Evolutionary conservation across 2,888 invertebrate genomes (phyloP).

Genomic region (Callyntrura guangdongensis): DNA sequence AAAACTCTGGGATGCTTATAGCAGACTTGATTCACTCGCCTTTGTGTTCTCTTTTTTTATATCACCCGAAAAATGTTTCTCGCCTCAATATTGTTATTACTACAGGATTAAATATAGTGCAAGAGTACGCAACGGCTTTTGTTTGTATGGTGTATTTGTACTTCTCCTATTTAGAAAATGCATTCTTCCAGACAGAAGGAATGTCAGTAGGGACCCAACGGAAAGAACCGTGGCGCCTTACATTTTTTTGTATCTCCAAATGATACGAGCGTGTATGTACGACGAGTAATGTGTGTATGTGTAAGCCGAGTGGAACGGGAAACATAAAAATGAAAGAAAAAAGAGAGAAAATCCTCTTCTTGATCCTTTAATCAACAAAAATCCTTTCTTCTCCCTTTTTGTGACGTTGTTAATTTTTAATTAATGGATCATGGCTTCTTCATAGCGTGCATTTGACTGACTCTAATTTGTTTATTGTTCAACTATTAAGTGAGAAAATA

Average conservation of each 20-base stretch:
- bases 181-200: slow-evolving; percentile 40
- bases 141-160: not conserved
- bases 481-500: slow-evolving; percentile 7
- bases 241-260: slow-evolving; percentile 15
- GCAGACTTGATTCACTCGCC: slow-evolving; percentile 7
- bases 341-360: slow-evolving; percentile 44
- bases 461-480: slow-evolving; percentile 64
- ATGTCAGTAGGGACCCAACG: slow-evolving; percentile 53
- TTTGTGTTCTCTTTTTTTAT: slow-evolving; percentile 39
- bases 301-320: not conserved
- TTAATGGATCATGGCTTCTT: slow-evolving; percentile 69
- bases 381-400: slow-evolving; percentile 62
- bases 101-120: slow-evolving; percentile 23
- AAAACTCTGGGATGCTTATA: slow-evolving; percentile 52
- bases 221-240: slow-evolving; percentile 44
- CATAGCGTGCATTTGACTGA: slow-evolving; percentile 32
- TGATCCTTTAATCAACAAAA: slow-evolving; percentile 74
- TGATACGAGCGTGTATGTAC: slow-evolving; percentile 33
- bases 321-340: slow-evolving; percentile 34
- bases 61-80: slow-evolving; percentile 30
- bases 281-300: not conserved
- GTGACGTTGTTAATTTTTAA: slow-evolving; percentile 74
- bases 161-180: slow-evolving; percentile 12
- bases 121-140: not conserved
- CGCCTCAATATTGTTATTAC: slow-evolving; percentile 30